Conservation (phyloP, 2,113 vertebrate species). For the Carettochelys insculpta region DNA sequence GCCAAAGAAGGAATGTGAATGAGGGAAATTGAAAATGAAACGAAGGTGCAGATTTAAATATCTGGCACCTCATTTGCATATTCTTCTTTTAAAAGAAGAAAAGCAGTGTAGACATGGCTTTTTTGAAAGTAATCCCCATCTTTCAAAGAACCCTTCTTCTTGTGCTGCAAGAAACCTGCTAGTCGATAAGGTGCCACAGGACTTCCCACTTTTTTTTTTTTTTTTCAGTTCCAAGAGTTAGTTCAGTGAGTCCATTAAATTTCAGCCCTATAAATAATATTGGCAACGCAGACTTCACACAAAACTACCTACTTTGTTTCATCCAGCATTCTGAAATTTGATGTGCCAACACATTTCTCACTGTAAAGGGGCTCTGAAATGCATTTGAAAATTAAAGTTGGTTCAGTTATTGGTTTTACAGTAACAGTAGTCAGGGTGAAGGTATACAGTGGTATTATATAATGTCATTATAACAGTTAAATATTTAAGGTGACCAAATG, state of each 20-base stretch:
- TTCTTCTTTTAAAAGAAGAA: no score
- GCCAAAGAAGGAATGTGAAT: no score
- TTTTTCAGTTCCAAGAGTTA: constrained; percentile 21
- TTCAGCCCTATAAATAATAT: background rate
- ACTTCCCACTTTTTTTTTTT: no score
- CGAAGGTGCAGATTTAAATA: no score
- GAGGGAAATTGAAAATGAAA: no score
- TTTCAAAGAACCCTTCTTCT: no score
- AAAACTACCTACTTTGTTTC: constrained; percentile 9
- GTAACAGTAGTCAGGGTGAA: background rate
- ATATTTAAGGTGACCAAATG: no score
- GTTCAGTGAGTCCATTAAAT: constrained; percentile 1
- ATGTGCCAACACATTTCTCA: background rate
- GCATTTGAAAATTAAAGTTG: background rate
- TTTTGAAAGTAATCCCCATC: no score
- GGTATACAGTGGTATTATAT: background rate
- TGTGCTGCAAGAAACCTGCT: no score
- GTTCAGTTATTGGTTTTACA: background rate
- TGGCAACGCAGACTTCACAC: background rate
- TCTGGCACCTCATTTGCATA: no score
- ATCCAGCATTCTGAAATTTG: background rate
- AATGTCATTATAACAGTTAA: background rate
- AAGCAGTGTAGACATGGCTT: no score
- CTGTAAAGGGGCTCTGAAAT: background rate
- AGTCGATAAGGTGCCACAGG: no score